A percentile compares a stretch with the other conserved stretches of the same genome.
Evolutionary conservation across 2,797 vertebrate genomes (phyloP).

Genomic region (Trichosurus vulpecula): DNA sequence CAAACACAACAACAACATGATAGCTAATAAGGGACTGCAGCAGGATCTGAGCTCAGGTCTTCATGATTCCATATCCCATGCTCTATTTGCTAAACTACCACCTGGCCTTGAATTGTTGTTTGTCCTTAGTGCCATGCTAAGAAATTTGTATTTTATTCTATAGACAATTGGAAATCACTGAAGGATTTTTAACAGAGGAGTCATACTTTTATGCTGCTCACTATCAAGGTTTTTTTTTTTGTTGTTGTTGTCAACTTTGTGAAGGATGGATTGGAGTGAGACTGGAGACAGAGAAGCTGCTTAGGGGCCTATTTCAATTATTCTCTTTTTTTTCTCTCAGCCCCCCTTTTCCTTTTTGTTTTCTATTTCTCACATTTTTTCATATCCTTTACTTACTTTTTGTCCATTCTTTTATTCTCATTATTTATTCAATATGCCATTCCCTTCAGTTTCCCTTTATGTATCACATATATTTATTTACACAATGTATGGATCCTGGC

Average conservation of each 20-base stretch:
- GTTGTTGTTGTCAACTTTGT: neutral
- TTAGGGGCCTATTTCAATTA: neutral
- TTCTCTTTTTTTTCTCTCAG: neutral
- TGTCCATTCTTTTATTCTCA: neutral
- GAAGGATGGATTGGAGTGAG: neutral
- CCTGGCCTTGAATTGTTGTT: neutral
- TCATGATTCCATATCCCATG: neutral
- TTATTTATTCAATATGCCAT: neutral
- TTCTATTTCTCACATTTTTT: neutral
- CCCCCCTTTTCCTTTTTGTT: neutral
- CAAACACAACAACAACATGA: too few relatives aligned
- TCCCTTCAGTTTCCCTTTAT: neutral
- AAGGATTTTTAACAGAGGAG: neutral
- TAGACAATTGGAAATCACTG: neutral
- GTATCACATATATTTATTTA: neutral
- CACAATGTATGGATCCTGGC: neutral
- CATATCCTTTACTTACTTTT: neutral
- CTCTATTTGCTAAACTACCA: neutral
- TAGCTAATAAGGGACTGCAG: too few relatives aligned
- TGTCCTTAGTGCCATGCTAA: neutral
- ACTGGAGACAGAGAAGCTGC: neutral
- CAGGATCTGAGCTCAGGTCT: neutral
- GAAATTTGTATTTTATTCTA: neutral
- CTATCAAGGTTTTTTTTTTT: neutral
- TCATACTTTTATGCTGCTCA: neutral